phyloP scores from a whole-genome alignment of 2,113 vertebrate genomes.

The Labeo rohita region DNA sequence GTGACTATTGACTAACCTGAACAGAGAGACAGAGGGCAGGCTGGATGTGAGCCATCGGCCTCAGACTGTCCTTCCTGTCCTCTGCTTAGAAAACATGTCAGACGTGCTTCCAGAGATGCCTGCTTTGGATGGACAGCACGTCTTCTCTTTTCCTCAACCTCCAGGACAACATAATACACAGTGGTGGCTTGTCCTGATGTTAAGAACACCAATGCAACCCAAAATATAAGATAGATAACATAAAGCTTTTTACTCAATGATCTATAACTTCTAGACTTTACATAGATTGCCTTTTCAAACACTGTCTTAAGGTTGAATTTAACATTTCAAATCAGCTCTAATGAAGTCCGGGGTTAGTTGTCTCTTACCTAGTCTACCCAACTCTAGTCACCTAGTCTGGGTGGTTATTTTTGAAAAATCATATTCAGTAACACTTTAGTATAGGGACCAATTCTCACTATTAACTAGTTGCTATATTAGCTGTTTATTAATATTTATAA shows the following conservation, averaged over 20 bases:
- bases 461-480: too few relatives aligned
- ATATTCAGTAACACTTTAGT: too few relatives aligned
- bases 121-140: background rate
- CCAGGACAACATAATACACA: constrained; percentile 7
- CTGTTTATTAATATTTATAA: too few relatives aligned
- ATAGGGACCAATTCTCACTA: too few relatives aligned
- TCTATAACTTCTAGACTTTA: background rate
- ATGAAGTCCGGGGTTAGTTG: background rate
- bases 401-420: background rate
- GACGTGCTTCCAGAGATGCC: background rate
- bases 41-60: constrained; percentile 23
- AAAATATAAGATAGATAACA: background rate
- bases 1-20: constrained; percentile 28
- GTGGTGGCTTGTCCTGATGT: constrained; percentile 9
- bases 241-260: background rate
- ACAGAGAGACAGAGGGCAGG: constrained; percentile 3
- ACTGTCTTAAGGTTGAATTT: background rate
- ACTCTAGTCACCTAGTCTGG: too few relatives aligned
- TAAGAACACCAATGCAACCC: background rate
- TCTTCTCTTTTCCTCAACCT: constrained; percentile 12
- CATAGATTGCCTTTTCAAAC: background rate
- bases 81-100: constrained; percentile 15
- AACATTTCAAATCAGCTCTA: background rate
- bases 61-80: constrained; percentile 37
- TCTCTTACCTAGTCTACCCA: too few relatives aligned